Base-by-base conservation (phyloP, 1,140 invertebrate genomes). In the Caerostris extrusa region DNA sequence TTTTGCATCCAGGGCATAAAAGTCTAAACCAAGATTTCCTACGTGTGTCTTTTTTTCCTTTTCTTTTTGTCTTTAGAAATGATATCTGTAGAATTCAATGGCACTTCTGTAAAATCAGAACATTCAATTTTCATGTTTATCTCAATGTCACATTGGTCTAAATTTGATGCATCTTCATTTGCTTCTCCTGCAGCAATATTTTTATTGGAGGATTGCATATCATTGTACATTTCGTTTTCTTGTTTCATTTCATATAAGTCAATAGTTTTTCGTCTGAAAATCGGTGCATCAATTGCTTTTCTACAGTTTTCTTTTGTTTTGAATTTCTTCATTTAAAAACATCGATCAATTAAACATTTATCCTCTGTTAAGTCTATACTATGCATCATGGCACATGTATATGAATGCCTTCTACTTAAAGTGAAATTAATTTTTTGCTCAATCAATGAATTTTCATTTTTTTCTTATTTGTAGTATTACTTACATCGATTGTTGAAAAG, bases 1-100 rank as follows among this genome's bases (percentile, higher is more conserved):
- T 90, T 69, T 90, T 69, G 34, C 87, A 90, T 7, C 87, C 87
- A 3, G 67, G 87, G 19, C 87, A 90, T 55, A 90, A 57, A 7
- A 10, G 87, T 7, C 55, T 34, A 19, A 90, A 90, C 50, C 61
- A 69, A 8, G 87, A 60, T 87, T 87, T 87, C 14, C 12, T 64
- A 4, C 17, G 57, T 19, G 55, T 71, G 5, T 69, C 12, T 17
- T 69, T 69, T n/a, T 89, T 88, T 67, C 60, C 67, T 88, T 53
- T 7, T 55, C 53, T 83, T 57, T 5, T 6, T n/a, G 5, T 83
- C 7, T 57, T 83, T 14, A 7, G 3, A 6, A 5, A n/a, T 17
- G 55, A 8, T 10, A 3, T 77, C 34, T 2, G 10, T 50, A 5
- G 71, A 77, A 53, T 50, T 50, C 14, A 77, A 53, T 53, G 71